Evolutionary conservation across 2,797 vertebrate species (phyloP).

Genomic region (Aplochiton taeniatus): DNA sequence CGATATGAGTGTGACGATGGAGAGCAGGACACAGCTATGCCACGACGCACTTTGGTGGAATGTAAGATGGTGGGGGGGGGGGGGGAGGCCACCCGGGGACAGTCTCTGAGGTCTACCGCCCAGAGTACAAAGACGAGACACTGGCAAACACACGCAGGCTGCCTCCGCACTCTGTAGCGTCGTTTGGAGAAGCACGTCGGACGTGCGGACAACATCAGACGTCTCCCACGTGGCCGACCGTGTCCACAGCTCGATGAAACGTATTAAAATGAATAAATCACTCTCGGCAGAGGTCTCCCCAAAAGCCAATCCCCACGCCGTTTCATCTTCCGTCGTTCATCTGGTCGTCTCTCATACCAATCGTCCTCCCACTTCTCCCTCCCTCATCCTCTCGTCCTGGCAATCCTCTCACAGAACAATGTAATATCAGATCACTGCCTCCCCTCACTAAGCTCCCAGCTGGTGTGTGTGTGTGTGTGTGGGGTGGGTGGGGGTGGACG

Average conservation of each 20-base stretch:
- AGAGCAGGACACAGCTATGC: constrained; percentile 3
- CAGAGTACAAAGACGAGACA: constrained; percentile 44
- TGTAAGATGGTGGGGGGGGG: constrained; percentile 42
- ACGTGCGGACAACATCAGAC: too few species aligned
- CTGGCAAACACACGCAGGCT: constrained; percentile 39
- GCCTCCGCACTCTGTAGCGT: too few species aligned
- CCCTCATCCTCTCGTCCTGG: constrained; percentile 26
- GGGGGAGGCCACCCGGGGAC: constrained; percentile 44
- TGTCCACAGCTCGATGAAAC: too few species aligned
- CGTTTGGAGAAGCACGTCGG: too few species aligned
- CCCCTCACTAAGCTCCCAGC: constrained; percentile 41
- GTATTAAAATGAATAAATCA: constrained; percentile 41
- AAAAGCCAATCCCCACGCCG: constrained; percentile 42
- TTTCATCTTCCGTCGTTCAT: constrained; percentile 40
- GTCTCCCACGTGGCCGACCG: too few species aligned
- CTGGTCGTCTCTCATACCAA: constrained; percentile 37
- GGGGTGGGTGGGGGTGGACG: constrained; percentile 27
- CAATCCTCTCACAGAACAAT: constrained; percentile 18
- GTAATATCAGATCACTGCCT: constrained; percentile 46
- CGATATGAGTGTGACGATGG: too few species aligned
- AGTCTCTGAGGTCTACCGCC: constrained; percentile 59
- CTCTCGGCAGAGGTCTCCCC: constrained; percentile 35
- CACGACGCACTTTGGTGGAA: constrained; percentile 40
- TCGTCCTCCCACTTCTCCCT: constrained; percentile 34
- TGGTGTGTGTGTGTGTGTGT: too few species aligned